These are phyloP conservation scores for Triops longicaudatus DNA, from an alignment of 1,140 invertebrate genomes.

Conservation along the genomic window DNA sequence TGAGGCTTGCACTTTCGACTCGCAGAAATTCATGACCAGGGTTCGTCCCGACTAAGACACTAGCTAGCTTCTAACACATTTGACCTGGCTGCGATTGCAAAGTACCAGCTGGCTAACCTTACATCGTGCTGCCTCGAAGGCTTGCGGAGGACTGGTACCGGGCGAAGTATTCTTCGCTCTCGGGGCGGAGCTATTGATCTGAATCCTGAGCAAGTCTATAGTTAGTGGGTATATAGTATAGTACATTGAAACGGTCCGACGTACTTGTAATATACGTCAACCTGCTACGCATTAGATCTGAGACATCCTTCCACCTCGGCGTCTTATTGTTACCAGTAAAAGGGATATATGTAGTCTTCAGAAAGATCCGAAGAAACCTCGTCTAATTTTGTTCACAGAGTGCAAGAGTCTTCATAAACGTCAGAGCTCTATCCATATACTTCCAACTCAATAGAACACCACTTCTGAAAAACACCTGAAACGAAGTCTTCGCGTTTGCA, in stretches of 20 bases:
- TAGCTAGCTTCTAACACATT: background rate
- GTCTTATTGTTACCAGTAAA: background rate
- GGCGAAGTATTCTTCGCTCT: conserved; percentile 8
- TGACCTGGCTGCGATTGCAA: background rate
- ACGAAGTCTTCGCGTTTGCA: too few species aligned
- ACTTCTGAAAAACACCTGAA: too few species aligned
- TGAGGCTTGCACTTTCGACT: background rate
- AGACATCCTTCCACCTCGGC: background rate
- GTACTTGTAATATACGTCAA: conserved; percentile 2
- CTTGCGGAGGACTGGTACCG: background rate
- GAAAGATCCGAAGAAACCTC: background rate
- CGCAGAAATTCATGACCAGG: too few species aligned
- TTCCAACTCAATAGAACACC: too few species aligned
- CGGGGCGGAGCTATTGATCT: conserved; percentile 5
- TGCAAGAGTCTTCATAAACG: background rate
- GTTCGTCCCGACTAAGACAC: background rate
- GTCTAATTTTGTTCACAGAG: background rate
- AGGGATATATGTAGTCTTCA: background rate
- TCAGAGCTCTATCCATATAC: background rate
- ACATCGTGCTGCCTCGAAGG: conserved; percentile 4
- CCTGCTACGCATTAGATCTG: background rate
- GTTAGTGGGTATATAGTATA: conserved; percentile 2
- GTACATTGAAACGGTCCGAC: background rate
- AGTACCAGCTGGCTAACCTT: background rate
- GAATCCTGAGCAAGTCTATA: conserved; percentile 7